Percentiles rank a stretch among this genome's conserved stretches.
Conservation (phyloP, 1,140 invertebrate species). For the Sycophaga agraensis region DNA sequence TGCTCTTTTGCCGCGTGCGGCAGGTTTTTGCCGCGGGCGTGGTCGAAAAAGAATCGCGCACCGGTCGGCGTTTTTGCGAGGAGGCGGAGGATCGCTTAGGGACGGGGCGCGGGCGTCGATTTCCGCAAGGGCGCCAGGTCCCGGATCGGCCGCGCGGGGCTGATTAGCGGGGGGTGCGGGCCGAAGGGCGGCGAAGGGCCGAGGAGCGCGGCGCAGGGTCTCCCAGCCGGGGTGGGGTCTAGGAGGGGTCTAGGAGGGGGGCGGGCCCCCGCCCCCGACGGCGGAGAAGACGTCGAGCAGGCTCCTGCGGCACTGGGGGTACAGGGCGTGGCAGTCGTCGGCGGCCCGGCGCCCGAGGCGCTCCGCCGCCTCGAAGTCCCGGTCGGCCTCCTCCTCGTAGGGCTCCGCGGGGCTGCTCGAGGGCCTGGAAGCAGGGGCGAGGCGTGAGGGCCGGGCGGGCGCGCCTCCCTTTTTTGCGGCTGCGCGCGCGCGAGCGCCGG, state of each 20-base stretch:
- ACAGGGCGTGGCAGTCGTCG: conserved; percentile 52
- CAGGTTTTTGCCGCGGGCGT: too few relatives aligned
- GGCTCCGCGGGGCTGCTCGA: conserved; percentile 48
- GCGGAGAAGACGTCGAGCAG: conserved; percentile 52
- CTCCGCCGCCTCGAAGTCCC: conserved; percentile 52
- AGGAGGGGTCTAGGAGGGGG: background rate
- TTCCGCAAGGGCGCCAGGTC: background rate
- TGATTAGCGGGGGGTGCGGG: too few relatives aligned
- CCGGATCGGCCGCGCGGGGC: too few relatives aligned
- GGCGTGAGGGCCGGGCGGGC: conserved; percentile 2
- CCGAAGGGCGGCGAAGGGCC: too few relatives aligned
- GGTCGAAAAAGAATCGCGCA: too few relatives aligned
- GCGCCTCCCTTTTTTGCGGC: too few relatives aligned
- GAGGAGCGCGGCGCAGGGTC: background rate
- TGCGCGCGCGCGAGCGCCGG: background rate
- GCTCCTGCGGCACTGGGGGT: conserved; percentile 52
- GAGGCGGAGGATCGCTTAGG: too few relatives aligned
- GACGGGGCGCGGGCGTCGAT: too few relatives aligned
- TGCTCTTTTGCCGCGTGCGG: too few relatives aligned
- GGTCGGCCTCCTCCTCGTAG: conserved; percentile 49
- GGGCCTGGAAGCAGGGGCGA: conserved; percentile 39
- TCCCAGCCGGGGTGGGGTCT: background rate
- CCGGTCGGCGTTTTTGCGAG: too few relatives aligned
- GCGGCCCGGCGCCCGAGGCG: conserved; percentile 35
- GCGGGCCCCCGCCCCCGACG: background rate